These are phyloP conservation scores for Epinephelus lanceolatus DNA, from an alignment of 2,113 vertebrate species.

Conservation along the genomic window DNA sequence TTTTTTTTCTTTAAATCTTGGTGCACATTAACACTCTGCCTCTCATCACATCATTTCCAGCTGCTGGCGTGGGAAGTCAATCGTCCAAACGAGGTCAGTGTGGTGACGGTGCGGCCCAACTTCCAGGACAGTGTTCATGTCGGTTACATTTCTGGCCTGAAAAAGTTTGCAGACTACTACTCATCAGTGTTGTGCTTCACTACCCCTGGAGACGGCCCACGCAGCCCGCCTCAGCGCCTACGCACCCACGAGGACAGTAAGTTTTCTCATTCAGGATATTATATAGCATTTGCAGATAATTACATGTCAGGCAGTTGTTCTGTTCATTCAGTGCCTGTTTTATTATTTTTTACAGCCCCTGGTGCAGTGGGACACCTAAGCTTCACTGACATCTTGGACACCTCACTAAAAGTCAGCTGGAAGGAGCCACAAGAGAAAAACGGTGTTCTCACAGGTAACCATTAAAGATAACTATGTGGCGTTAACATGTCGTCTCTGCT, in stretches of 20 bases:
- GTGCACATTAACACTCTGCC: neutral
- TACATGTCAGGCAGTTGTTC: conserved; percentile 5
- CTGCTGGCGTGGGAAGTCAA: conserved; percentile 94
- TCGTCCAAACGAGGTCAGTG: conserved; percentile 88
- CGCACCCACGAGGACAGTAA: conserved; percentile 98
- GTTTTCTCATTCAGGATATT: conserved; percentile 63
- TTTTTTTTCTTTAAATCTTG: neutral
- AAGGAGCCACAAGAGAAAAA: conserved; percentile 96
- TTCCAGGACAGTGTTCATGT: conserved; percentile 96
- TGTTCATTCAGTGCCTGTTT: neutral
- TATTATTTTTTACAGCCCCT: conserved; percentile 85
- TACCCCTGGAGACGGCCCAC: conserved; percentile 95
- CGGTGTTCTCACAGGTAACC: conserved; percentile 92
- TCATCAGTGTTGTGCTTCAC: conserved; percentile 96
- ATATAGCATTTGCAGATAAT: conserved; percentile 19
- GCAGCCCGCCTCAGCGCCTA: conserved; percentile 89
- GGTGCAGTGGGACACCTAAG: conserved; percentile 96
- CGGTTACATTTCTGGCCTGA: conserved; percentile 91
- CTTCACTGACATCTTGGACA: conserved; percentile 98
- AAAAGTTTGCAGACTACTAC: conserved; percentile 93
- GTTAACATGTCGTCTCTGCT: neutral
- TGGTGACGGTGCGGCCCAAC: conserved; percentile 94
- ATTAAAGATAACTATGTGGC: conserved; percentile 33
- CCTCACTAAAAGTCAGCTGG: conserved; percentile 98
- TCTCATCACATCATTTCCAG: conserved; percentile 73